phyloP scores from a whole-genome alignment of 1,140 invertebrate species.

The Bursaphelenchus mucronatus region DNA sequence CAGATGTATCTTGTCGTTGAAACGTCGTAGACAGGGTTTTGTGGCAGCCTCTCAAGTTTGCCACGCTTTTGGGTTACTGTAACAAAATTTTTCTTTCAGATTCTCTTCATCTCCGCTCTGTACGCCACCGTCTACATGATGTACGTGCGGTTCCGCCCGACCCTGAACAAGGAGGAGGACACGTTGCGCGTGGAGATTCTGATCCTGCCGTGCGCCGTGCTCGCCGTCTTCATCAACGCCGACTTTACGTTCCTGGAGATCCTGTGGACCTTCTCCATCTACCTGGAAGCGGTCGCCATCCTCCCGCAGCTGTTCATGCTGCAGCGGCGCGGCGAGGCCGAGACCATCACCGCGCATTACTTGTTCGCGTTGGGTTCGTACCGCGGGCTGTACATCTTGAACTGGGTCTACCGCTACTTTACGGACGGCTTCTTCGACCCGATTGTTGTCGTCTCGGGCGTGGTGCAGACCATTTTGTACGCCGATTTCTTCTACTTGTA shows the following conservation, averaged over 20 bases:
- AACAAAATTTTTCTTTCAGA: constrained; percentile 36
- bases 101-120: constrained; percentile 84
- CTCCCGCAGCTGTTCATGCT: constrained; percentile 96
- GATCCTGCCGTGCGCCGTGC: constrained; percentile 75
- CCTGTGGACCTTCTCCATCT: constrained; percentile 98
- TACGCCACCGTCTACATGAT: constrained; percentile 89
- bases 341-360: constrained; percentile 98
- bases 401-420: constrained; percentile 96
- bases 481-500: constrained; percentile 99
- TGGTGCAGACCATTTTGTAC: constrained; percentile 87
- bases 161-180: constrained; percentile 62
- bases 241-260: constrained; percentile 66
- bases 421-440: constrained; percentile 87
- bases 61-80: not conserved
- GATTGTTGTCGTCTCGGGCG: constrained; percentile 77
- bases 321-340: constrained; percentile 95
- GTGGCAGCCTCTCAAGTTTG: no score
- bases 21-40: no score
- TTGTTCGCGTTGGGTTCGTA: constrained; percentile 90
- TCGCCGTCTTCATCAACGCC: constrained; percentile 74
- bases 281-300: constrained; percentile 96
- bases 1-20: no score
- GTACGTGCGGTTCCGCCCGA: constrained; percentile 85
- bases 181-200: constrained; percentile 82
- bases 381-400: constrained; percentile 87